Conservation (phyloP, 2,888 invertebrate species). For the Athrips mouffetella region DNA sequence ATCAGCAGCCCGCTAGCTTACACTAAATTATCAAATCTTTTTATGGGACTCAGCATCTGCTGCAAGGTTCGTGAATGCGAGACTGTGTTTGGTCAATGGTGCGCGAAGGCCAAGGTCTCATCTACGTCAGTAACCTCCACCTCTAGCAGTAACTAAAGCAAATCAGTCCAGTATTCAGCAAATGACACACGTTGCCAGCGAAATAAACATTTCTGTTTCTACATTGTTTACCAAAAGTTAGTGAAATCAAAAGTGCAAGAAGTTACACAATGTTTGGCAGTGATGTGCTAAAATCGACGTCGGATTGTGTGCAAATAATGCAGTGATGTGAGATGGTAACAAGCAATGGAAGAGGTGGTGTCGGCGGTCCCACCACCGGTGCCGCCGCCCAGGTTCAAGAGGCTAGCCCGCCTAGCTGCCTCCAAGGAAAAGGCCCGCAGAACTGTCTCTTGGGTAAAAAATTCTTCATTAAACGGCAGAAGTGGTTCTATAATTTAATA, state of each 20-base stretch:
- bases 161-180: neutral
- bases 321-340: conserved; percentile 33
- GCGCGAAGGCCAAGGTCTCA: conserved; percentile 71
- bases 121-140: conserved; percentile 48
- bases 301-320: conserved; percentile 29
- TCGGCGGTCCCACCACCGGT: conserved; percentile 42
- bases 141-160: conserved; percentile 1
- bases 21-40: conserved; percentile 42
- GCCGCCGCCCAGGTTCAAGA: conserved; percentile 69
- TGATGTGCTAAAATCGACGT: conserved; percentile 17
- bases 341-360: conserved; percentile 41
- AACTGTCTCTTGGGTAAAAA: conserved; percentile 63
- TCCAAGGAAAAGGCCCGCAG: conserved; percentile 53
- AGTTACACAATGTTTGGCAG: conserved; percentile 32
- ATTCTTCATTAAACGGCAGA: neutral
- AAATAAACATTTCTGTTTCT: conserved; percentile 39
- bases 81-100: conserved; percentile 61
- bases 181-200: neutral
- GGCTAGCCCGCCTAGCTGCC: conserved; percentile 59
- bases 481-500: neutral
- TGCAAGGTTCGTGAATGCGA: conserved; percentile 48
- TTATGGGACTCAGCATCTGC: conserved; percentile 58
- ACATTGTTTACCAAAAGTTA: conserved; percentile 55
- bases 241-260: conserved; percentile 48
- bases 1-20: too few relatives aligned